Base-by-base conservation (phyloP, 2,888 invertebrate genomes). In the Pachycephus smyrnensis region DNA sequence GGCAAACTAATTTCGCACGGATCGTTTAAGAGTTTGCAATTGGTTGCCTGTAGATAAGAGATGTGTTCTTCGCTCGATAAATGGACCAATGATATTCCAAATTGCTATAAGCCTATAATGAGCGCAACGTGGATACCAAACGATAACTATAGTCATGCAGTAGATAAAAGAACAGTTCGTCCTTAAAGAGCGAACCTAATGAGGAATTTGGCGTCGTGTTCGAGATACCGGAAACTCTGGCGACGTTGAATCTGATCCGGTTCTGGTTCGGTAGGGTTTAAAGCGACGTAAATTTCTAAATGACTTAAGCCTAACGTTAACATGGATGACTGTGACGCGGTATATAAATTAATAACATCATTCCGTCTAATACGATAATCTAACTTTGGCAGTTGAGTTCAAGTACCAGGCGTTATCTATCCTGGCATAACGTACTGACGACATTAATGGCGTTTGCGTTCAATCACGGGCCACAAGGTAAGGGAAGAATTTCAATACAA, bases 381-480 rank as follows among this genome's bases (percentile, higher is more conserved):
- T 85, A 86, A 83, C 88, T 88, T 88, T 88, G 88, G 88, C 87
- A 88, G 88, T 88, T 82, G 77, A 82, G 80, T 86, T 79, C 80
- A 81, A 76, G 80, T 81, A 80, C 71, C 76, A 81, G 81, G 79
- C 79, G 75, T 31, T 12, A 74, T 36, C 36, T 74, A 74, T 0
- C 30, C 74, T 74, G 74, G 74, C 36, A 74, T 74, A 74, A 74
- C 74, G 55, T 55, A 55, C 55, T 9, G 15, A 23, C 55, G 55
- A 23, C 55, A 23, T 55, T 23, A 23, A 15, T 55, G 55, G 23
- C 23, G 23, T 55, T 23, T 55, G 2, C 55, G 55, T 6, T 55
- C 55, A 3, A 15, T 55, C 23, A 15, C 40, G 6, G 40, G 40
- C 4, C 40, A 9, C 23, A 23, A 1, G 15, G 23, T 23, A 55